Percentiles rank a stretch among this genome's conserved stretches.
Conservation (phyloP, 2,888 invertebrate genomes). For the Microchrysa polita region DNA sequence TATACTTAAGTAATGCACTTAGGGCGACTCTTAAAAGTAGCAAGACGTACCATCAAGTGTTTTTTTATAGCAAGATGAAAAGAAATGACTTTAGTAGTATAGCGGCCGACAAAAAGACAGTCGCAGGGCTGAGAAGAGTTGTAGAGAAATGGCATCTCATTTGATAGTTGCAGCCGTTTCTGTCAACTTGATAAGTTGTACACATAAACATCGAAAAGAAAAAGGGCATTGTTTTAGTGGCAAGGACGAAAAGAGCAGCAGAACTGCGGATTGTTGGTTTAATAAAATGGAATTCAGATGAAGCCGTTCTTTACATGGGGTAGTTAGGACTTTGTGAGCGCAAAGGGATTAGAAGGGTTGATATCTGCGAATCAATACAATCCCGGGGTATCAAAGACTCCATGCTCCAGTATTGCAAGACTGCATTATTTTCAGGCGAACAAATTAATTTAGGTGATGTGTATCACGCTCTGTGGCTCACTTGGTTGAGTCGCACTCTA, state of each 20-base stretch:
- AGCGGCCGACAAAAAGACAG: not conserved
- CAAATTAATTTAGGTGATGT: no score
- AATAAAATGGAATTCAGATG: no score
- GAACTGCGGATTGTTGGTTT: no score
- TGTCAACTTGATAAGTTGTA: constrained; percentile 11
- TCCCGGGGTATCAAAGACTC: no score
- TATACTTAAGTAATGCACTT: constrained; percentile 38
- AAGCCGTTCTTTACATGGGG: no score
- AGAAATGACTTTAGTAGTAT: not conserved
- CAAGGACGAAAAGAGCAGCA: not conserved
- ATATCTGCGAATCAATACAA: no score
- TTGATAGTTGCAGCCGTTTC: constrained; percentile 15
- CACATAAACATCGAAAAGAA: not conserved
- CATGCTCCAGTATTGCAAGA: no score
- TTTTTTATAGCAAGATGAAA: constrained; percentile 23
- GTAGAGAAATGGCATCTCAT: constrained; percentile 31
- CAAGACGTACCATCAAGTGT: constrained; percentile 30
- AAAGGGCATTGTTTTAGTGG: not conserved
- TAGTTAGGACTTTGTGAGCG: no score
- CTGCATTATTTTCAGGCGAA: no score
- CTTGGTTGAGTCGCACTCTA: no score
- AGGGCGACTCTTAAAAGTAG: constrained; percentile 5
- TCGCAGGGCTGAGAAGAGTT: not conserved
- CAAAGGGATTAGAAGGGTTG: no score
- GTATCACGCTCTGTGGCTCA: no score